Evolutionary conservation across 2,888 invertebrate species (phyloP), one percentile per base, ranked within the genome.

Genomic region (Phasia obesa): DNA sequence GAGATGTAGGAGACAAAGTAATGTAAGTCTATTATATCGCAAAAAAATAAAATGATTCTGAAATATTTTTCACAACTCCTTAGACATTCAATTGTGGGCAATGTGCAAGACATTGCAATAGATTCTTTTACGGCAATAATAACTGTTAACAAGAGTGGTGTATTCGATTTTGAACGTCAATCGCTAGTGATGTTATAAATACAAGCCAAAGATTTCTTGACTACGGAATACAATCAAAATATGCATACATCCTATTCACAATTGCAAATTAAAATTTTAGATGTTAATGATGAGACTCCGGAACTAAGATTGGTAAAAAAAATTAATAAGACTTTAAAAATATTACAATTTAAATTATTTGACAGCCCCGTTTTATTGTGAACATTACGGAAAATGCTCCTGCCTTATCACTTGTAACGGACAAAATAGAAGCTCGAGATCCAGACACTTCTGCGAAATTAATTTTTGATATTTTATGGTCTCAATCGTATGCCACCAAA

Each of bases 261-360:
- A 85, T 87, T 95, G 11, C 92, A 92, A 25, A 93, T 96, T 42
- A 92, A 92, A 69, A 92, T 96, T 0, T 86, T 91, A 6, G 96
- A 96, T 90, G 93, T 95, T 53, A 96, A 96, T 89, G 95, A 96
- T 88, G 94, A 94, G 73, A 93, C 94, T 0, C 96, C 96, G 0
- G 92, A 92, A 51, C 92, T 96, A 15, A 89, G 92, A 78, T 89
- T 94, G 92, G 94, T 94, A 90, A 92, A 9, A 0, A 38, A 2
- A 4, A 13, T n/a, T 13, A 6, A 7, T 53, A 25, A 3, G 21
- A n/a, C 7, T 31, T 9, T 27, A 4, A 42, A 42, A 11, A 2
- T 27, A 35, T n/a, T 1, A 31, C 2, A n/a, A 25, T n/a, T n/a
- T n/a, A 35, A 19, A 17, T 65, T 55, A 38, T 59, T 51, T 75